Conservation (phyloP, 2,113 vertebrate genomes). For the Thunnus maccoyii region DNA sequence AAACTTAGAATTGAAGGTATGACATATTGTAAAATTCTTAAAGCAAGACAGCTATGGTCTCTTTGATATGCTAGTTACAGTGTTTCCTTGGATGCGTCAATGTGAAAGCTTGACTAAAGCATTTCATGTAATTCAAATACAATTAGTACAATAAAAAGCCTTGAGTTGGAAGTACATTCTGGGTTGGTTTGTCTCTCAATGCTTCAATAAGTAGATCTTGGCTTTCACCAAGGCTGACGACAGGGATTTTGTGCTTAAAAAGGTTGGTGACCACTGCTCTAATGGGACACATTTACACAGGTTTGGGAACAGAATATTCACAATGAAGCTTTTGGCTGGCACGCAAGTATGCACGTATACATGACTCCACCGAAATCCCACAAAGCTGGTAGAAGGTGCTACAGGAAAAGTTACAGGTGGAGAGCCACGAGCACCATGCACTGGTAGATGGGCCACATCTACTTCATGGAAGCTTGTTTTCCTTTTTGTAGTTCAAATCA, state of each 20-base stretch:
- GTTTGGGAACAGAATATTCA: neutral
- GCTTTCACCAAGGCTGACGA: neutral
- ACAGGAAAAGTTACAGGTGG: neutral
- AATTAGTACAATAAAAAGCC: neutral
- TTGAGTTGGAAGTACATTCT: neutral
- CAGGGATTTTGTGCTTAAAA: neutral
- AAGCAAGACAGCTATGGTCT: too few species aligned
- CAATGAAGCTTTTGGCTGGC: neutral
- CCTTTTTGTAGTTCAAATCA: neutral
- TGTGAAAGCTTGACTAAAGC: neutral
- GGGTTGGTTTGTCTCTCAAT: neutral
- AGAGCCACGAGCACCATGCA: neutral
- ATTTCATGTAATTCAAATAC: neutral
- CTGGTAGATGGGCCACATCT: neutral
- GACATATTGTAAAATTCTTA: too few species aligned
- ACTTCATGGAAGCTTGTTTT: neutral
- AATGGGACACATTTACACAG: conserved; percentile 11
- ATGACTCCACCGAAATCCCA: neutral
- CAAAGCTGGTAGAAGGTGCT: neutral
- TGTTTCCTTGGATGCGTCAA: neutral
- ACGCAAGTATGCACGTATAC: neutral
- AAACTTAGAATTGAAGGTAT: too few species aligned
- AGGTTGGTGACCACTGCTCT: neutral
- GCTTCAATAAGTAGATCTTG: neutral
- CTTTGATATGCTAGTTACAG: neutral